These are phyloP conservation scores for Poecilus cupreus DNA, from an alignment of 2,888 invertebrate genomes.

Conservation along the genomic window DNA sequence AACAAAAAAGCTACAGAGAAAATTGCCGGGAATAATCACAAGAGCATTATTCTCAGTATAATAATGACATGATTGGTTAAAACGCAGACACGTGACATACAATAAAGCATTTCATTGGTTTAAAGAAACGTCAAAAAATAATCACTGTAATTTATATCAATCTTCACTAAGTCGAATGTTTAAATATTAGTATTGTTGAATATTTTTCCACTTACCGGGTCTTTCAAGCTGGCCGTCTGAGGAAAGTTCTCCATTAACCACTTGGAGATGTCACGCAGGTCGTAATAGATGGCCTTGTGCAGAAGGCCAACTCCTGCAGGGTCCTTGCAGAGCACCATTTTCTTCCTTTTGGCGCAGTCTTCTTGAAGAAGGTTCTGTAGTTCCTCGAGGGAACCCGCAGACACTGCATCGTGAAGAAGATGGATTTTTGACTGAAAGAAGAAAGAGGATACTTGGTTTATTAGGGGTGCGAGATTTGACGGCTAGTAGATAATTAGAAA, in stretches of 20 bases:
- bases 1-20: no score
- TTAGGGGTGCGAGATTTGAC: no score
- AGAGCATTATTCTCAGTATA: no score
- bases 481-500: no score
- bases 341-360: conserved; percentile 74
- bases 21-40: no score
- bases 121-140: no score
- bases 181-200: no score
- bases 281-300: conserved; percentile 87
- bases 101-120: no score
- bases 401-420: conserved; percentile 84
- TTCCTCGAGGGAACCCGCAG: conserved; percentile 82
- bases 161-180: no score
- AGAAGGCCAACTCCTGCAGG: conserved; percentile 82
- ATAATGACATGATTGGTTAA: no score
- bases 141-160: no score
- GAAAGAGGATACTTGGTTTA: not conserved
- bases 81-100: no score
- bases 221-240: conserved; percentile 79
- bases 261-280: conserved; percentile 81
- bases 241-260: conserved; percentile 84
- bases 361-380: conserved; percentile 75
- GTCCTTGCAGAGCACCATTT: conserved; percentile 79
- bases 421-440: conserved; percentile 80
- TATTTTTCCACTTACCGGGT: conserved; percentile 85